Conservation (phyloP, 2,888 invertebrate genomes). For the Agriotes lineatus region DNA sequence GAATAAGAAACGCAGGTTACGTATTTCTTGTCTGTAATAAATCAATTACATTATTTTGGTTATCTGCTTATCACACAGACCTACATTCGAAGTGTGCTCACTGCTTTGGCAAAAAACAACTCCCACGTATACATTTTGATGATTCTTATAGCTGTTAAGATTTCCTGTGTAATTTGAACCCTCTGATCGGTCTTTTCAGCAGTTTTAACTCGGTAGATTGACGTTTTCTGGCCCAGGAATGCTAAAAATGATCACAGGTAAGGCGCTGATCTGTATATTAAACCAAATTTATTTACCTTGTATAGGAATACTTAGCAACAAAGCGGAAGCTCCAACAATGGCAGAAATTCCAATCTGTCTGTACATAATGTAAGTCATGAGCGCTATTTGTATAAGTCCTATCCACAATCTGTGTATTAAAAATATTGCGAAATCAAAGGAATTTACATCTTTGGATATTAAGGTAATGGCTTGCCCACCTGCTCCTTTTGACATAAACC, state of each 20-base stretch:
- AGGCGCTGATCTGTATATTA: background rate
- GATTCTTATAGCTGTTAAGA: conserved; percentile 84
- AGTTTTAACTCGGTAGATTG: conserved; percentile 78
- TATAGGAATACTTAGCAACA: conserved; percentile 62
- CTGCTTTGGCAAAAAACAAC: conserved; percentile 80
- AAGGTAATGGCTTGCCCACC: conserved; percentile 69
- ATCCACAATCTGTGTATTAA: conserved; percentile 86
- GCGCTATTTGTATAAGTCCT: conserved; percentile 79
- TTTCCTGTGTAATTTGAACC: conserved; percentile 91
- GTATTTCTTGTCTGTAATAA: conserved; percentile 74
- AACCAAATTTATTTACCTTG: conserved; percentile 53
- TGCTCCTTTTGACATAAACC: conserved; percentile 85
- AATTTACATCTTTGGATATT: conserved; percentile 86
- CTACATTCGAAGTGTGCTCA: conserved; percentile 79
- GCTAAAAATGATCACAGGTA: conserved; percentile 2
- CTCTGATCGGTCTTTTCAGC: conserved; percentile 90
- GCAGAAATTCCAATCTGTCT: conserved; percentile 67
- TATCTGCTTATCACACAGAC: conserved; percentile 52
- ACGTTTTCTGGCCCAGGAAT: conserved; percentile 64
- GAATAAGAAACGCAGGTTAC: conserved; percentile 64
- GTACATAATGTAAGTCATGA: conserved; percentile 79
- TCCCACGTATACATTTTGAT: conserved; percentile 95
- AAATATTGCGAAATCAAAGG: conserved; percentile 84
- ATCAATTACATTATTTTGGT: background rate
- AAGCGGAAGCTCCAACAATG: conserved; percentile 67